These are phyloP conservation scores for Albula goreensis DNA, from an alignment of 2,113 vertebrate species.

Conservation along the genomic window DNA sequence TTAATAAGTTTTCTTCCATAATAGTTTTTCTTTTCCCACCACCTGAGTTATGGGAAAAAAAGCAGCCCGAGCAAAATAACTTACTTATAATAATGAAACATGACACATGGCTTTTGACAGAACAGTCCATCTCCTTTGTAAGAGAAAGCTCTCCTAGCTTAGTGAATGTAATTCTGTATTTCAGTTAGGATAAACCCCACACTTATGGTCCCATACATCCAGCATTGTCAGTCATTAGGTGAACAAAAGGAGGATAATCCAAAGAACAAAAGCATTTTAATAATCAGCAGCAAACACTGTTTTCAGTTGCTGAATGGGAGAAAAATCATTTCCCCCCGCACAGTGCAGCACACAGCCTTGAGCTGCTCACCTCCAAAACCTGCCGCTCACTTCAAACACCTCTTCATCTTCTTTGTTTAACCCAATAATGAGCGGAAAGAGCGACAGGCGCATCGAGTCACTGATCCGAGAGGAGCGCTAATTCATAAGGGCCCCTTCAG, in stretches of 20 bases:
- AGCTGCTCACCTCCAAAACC: not conserved
- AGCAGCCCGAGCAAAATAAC: not conserved
- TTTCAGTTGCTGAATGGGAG: constrained; percentile 1
- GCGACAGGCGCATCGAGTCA: not conserved
- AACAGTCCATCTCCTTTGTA: too few relatives aligned
- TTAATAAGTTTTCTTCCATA: not conserved
- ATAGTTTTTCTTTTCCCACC: not conserved
- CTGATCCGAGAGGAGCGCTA: not conserved
- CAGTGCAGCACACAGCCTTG: not conserved
- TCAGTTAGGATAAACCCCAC: not conserved
- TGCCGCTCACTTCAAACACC: not conserved
- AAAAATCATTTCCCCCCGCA: not conserved
- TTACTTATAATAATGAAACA: not conserved
- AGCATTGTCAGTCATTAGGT: not conserved
- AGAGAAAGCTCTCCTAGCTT: too few relatives aligned
- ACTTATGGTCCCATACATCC: not conserved
- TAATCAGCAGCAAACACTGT: not conserved
- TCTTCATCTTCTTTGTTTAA: not conserved
- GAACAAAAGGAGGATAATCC: not conserved
- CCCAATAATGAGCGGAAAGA: not conserved
- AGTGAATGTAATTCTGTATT: not conserved
- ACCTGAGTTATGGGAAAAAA: not conserved
- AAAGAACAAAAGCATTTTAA: constrained; percentile 7
- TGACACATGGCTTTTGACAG: too few relatives aligned
- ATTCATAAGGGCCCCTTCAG: too few relatives aligned